A percentile compares a stretch with the other conserved stretches of the same genome.
Evolutionary conservation across 23 tunicate genomes (phyloP).

Genomic region (Halocynthia roretzi): DNA sequence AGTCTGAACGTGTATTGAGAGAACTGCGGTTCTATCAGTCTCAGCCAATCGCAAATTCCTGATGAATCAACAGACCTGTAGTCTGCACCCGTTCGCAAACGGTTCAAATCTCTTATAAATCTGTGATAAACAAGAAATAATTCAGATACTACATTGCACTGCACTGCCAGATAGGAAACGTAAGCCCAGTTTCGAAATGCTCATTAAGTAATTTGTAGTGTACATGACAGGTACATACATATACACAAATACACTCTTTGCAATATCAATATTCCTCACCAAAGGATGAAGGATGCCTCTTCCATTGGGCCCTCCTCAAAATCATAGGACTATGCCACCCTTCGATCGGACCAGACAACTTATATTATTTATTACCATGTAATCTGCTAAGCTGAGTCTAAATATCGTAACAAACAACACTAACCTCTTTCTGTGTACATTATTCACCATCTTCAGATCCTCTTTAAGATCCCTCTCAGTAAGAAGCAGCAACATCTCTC

Average conservation of each 20-base stretch:
- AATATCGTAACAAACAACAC: neutral
- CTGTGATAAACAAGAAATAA: neutral
- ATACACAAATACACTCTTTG: too few relatives aligned
- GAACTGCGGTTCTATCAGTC: constrained; percentile 16
- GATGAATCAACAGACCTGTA: constrained; percentile 18
- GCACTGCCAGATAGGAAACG: too few relatives aligned
- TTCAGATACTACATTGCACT: too few relatives aligned
- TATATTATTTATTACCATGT: neutral
- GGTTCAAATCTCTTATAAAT: constrained; percentile 19
- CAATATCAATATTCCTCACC: too few relatives aligned
- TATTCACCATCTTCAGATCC: constrained; percentile 23
- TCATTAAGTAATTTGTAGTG: too few relatives aligned
- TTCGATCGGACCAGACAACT: neutral
- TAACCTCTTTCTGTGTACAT: constrained; percentile 26
- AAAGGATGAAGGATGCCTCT: too few relatives aligned
- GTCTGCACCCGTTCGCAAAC: constrained; percentile 22
- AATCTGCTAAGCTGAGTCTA: neutral
- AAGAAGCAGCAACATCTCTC: constrained; percentile 24
- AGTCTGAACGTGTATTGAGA: constrained; percentile 20
- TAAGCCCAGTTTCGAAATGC: too few relatives aligned
- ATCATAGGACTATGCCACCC: constrained; percentile 2
- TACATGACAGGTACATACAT: too few relatives aligned
- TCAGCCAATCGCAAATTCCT: constrained; percentile 21
- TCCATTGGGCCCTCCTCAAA: neutral
- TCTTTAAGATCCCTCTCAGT: constrained; percentile 19